Evolutionary conservation across 1,140 invertebrate genomes (phyloP).

Genomic region (Rhizoglyphus robini): DNA sequence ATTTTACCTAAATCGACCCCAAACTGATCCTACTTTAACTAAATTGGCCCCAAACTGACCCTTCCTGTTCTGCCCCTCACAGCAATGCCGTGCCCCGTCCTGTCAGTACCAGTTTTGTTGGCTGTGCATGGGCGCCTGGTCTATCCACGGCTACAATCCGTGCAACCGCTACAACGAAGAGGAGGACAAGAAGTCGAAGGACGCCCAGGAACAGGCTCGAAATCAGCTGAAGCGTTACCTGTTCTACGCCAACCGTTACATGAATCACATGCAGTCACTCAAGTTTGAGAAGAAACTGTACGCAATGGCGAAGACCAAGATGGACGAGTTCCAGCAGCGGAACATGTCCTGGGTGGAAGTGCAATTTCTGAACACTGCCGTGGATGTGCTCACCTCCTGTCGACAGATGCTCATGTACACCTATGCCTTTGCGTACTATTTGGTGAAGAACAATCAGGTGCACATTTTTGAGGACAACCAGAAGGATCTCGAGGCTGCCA

Average conservation of each 20-base stretch:
- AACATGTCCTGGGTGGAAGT: conserved; percentile 99
- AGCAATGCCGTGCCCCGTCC: conserved; percentile 34
- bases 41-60: too few species aligned
- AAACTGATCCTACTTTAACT: too few species aligned
- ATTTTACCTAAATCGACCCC: too few species aligned
- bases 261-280: conserved; percentile 95
- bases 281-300: conserved; percentile 89
- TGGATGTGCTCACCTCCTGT: conserved; percentile 79
- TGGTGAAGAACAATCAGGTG: conserved; percentile 81
- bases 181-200: neutral
- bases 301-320: conserved; percentile 69
- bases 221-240: conserved; percentile 98
- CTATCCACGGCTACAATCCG: conserved; percentile 65
- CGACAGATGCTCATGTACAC: conserved; percentile 97
- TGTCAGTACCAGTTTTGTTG: conserved; percentile 62
- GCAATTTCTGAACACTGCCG: conserved; percentile 95
- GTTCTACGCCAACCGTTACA: conserved; percentile 98
- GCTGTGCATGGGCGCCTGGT: conserved; percentile 59
- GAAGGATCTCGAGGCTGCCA: conserved; percentile 94
- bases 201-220: conserved; percentile 69
- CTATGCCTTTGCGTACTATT: conserved; percentile 97
- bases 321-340: conserved; percentile 74
- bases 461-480: conserved; percentile 79
- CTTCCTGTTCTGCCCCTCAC: too few species aligned
- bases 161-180: conserved; percentile 67